These are phyloP conservation scores for Venusia cambrica DNA, from an alignment of 2,888 invertebrate species.

Conservation along the genomic window DNA sequence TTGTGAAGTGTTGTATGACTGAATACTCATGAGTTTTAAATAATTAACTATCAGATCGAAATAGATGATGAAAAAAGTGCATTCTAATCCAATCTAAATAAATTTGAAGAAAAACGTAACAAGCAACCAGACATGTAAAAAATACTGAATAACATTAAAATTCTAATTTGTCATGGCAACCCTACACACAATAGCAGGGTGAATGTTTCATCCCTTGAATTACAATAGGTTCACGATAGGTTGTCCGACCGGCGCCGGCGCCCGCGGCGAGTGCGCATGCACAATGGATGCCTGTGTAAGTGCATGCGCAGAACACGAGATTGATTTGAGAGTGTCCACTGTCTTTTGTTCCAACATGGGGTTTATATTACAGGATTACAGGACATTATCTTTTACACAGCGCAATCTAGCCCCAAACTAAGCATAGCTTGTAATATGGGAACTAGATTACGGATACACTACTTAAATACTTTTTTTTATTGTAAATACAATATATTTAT, in stretches of 20 bases:
- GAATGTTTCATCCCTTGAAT: slow-evolving; percentile 14
- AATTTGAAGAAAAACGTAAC: background rate
- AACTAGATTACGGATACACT: too few species aligned
- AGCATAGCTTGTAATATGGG: too few species aligned
- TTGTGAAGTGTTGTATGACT: too few species aligned
- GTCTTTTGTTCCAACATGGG: slow-evolving; percentile 3
- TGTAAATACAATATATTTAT: too few species aligned
- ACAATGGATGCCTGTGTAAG: slow-evolving; percentile 16
- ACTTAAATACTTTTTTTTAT: too few species aligned
- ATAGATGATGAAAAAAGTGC: too few species aligned
- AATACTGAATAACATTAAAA: slow-evolving; percentile 10
- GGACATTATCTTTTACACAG: too few species aligned
- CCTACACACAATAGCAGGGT: slow-evolving; percentile 20
- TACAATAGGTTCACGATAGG: slow-evolving; percentile 32
- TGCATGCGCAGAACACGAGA: background rate
- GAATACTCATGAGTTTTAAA: too few species aligned
- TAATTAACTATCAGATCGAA: too few species aligned
- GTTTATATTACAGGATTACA: too few species aligned
- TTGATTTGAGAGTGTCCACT: slow-evolving; percentile 4
- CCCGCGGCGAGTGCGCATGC: slow-evolving; percentile 38
- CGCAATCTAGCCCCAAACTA: too few species aligned
- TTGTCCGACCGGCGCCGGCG: slow-evolving; percentile 59
- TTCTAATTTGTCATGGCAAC: slow-evolving; percentile 13
- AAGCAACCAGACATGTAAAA: slow-evolving; percentile 1
- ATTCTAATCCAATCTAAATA: too few species aligned